Evolutionary conservation across 64 coral and sea anemone species (phyloP).

Genomic region (Stichodactyla helianthus): DNA sequence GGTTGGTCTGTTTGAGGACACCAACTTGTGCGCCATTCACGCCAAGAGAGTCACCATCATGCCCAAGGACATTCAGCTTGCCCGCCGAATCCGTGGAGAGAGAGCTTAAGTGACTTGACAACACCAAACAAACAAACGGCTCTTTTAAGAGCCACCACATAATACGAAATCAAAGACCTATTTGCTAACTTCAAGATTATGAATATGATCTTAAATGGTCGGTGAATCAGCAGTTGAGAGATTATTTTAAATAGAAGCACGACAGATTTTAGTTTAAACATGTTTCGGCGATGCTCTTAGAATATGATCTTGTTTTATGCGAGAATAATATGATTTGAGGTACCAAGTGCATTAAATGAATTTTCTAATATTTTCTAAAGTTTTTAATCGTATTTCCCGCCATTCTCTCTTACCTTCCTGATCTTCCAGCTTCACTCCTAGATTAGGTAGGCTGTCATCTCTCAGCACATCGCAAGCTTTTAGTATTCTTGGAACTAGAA

Average conservation of each 20-base stretch:
- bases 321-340: no score
- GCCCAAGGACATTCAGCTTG: slow-evolving; percentile 89
- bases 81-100: slow-evolving; percentile 70
- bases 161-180: neutral
- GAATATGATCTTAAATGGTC: neutral
- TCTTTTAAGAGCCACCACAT: slow-evolving; percentile 10
- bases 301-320: neutral
- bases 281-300: no score
- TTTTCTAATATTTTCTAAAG: neutral
- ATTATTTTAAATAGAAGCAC: no score
- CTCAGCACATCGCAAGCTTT: slow-evolving; percentile 84
- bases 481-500: slow-evolving; percentile 69
- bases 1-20: slow-evolving; percentile 96
- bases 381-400: neutral
- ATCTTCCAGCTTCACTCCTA: slow-evolving; percentile 89
- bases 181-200: neutral
- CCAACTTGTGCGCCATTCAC: slow-evolving; percentile 97
- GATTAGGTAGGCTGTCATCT: slow-evolving; percentile 67
- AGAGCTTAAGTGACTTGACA: slow-evolving; percentile 8
- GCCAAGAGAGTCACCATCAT: slow-evolving; percentile 98
- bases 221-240: no score
- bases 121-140: neutral
- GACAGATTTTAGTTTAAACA: no score
- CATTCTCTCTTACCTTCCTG: slow-evolving; percentile 61
- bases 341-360: neutral